Base-by-base conservation (phyloP, 2,888 invertebrate genomes). In the Homarus gammarus region DNA sequence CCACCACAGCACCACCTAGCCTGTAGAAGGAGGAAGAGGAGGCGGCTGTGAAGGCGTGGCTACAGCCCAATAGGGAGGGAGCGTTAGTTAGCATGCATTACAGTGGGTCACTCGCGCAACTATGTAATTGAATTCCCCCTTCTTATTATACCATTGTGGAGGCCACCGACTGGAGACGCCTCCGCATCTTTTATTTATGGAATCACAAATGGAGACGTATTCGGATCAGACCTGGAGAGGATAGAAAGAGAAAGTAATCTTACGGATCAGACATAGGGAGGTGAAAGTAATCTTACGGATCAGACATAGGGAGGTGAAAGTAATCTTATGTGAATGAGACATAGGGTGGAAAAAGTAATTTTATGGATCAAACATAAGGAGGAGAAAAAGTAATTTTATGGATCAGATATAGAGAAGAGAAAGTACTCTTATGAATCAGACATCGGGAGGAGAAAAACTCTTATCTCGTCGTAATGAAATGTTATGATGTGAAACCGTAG, bases 31-130 rank as follows among this genome's bases (percentile, higher is more conserved):
- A 12, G 51, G 22, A n/a, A 51, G 27, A n/a, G n/a, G n/a, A n/a
- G n/a, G n/a, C n/a, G n/a, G n/a, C n/a, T n/a, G n/a, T n/a, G n/a
- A n/a, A 22, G 44, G 51, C 44, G 68, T n/a, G 33, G 79, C 56
- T 79, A 87, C 79, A 64, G 79, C 86, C 79, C 79, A 87, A 73
- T 81, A 87, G 81, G 87, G 87, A 68, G 27, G 8, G 31, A 27
- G 72, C 64, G 87, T 87, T 87, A 64, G 87, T 87, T 87, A 87
- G 87, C 87, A 87, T 87, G 87, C 87, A 87, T 87, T 87, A 87
- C 87, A 81, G 87, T 22, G 72, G 87, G 87, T 87, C 87, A 87
- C 61, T 87, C 73, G 87, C 81, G 82, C 81, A 87, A 87, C 64
- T 87, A 87, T 87, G 87, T 87, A 87, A 87, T 87, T 87, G 87